Conservation (phyloP, 1,140 invertebrate species). For the Drosophila lacteicornis region DNA sequence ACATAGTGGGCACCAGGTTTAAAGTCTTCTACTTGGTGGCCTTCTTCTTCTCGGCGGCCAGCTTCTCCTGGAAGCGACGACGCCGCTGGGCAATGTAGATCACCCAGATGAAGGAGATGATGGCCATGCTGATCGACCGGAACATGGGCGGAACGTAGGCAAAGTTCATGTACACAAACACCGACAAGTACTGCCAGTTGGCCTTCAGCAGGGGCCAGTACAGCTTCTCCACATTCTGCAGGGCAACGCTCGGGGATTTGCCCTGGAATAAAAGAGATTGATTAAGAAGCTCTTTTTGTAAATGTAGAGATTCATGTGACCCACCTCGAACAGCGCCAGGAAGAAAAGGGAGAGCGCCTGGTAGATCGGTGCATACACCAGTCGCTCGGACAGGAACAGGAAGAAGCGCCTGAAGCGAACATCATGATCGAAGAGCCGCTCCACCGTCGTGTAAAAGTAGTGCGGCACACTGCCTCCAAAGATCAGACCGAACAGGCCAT, state of each 20-base stretch:
- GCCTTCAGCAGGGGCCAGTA: conserved; percentile 88
- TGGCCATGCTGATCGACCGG: conserved; percentile 88
- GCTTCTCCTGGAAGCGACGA: conserved; percentile 76
- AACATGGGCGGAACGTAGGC: conserved; percentile 90
- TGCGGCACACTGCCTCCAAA: conserved; percentile 91
- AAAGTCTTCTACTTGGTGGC: conserved; percentile 45
- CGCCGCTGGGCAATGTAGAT: conserved; percentile 88
- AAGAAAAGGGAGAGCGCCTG: conserved; percentile 89
- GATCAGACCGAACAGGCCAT: conserved; percentile 89
- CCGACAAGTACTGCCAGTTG: conserved; percentile 90
- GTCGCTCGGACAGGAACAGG: conserved; percentile 88
- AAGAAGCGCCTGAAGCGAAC: conserved; percentile 74
- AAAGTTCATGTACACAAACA: conserved; percentile 90
- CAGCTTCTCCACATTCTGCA: conserved; percentile 87
- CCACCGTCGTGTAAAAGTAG: conserved; percentile 89
- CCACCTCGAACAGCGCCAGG: conserved; percentile 88
- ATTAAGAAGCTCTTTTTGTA: not conserved
- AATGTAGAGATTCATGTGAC: not conserved
- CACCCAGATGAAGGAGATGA: conserved; percentile 90
- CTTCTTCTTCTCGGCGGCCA: conserved; percentile 53
- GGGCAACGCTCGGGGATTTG: conserved; percentile 87
- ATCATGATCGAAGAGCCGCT: conserved; percentile 84
- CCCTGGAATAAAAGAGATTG: conserved; percentile 84
- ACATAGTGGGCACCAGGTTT: conserved; percentile 12
- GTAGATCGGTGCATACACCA: conserved; percentile 89